Base-by-base conservation (phyloP, 2,888 invertebrate species). In the Nipponacmea schrenckii region DNA sequence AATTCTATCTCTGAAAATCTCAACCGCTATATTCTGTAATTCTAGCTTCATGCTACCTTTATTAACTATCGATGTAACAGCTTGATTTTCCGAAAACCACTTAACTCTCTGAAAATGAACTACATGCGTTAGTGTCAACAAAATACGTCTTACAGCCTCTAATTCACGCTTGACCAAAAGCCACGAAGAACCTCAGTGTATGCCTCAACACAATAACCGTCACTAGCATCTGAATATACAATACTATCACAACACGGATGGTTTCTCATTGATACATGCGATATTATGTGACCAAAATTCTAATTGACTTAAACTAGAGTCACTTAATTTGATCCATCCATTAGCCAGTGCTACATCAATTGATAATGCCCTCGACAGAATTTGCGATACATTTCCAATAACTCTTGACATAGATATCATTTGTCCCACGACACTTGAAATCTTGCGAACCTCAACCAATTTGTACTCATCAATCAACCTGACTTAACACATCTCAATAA, bases 391-490 rank as follows among this genome's bases (percentile, higher is more conserved):
- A 62, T 70, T 69, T 17, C 77, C 79, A 14, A 77, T 62, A 27
- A 77, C 77, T 20, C 70, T 64, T 15, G 70, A 68, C 73, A 77
- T 77, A 62, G 74, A 79, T 44, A 74, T 75, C 15, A 79, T 70
- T 62, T 77, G 76, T 14, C 76, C 76, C 12, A 76, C 75, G 12
- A 79, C 31, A 68, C 76, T 74, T 46, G 73, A 76, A 15, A 77
- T 71, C 39, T 68, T 70, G 27, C 70, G 27, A 20, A 73, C 74
- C 31, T 27, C 70, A 1, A 74, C 72, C 3, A 24, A 10, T 44
- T 50, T 46, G 12, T 70, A 64, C 0, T 14, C 26, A 3, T 31
- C 48, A 50, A 10, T 24, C 1, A 44, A 8, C 15, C 31, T 10
- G 50, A 74, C 10, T 2, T 8, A 24, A 69, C 39, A 45, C 74